Percentiles rank a stretch among this genome's conserved stretches.
These are phyloP conservation scores for Gallinago media DNA, from an alignment of 2,113 vertebrate species.

Conservation along the genomic window DNA sequence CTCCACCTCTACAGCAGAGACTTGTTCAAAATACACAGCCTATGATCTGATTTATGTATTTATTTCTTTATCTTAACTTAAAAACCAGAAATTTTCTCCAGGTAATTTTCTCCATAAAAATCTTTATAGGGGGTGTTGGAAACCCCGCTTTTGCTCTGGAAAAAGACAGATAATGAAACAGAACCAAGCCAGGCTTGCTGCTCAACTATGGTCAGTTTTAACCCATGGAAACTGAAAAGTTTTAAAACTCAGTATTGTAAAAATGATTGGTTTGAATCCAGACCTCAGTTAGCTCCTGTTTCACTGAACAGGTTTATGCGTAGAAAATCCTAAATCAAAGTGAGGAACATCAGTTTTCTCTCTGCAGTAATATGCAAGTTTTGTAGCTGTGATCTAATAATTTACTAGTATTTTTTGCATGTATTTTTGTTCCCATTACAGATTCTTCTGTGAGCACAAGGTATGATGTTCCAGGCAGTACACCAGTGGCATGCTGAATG, in stretches of 20 bases:
- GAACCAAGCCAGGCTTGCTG: background rate
- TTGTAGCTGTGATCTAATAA: background rate
- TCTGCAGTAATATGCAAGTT: background rate
- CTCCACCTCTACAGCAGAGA: background rate
- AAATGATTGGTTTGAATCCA: background rate
- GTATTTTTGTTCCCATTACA: background rate
- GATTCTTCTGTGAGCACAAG: background rate
- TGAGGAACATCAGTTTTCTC: background rate
- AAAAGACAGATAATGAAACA: background rate
- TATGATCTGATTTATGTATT: background rate
- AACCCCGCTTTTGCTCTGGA: background rate
- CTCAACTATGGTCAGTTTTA: background rate
- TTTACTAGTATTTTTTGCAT: background rate
- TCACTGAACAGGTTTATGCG: background rate
- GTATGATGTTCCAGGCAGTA: background rate
- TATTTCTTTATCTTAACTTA: background rate
- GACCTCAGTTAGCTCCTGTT: background rate
- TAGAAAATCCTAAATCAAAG: background rate
- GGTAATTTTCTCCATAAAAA: background rate
- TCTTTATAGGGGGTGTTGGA: background rate
- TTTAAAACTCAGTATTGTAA: background rate
- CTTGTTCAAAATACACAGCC: background rate
- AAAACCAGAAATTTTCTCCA: background rate
- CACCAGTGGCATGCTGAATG: background rate
- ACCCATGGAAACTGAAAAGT: background rate